Evolutionary conservation across 2,797 vertebrate species (phyloP), one percentile per base, ranked within the genome.

Genomic region (Mus spretus): DNA sequence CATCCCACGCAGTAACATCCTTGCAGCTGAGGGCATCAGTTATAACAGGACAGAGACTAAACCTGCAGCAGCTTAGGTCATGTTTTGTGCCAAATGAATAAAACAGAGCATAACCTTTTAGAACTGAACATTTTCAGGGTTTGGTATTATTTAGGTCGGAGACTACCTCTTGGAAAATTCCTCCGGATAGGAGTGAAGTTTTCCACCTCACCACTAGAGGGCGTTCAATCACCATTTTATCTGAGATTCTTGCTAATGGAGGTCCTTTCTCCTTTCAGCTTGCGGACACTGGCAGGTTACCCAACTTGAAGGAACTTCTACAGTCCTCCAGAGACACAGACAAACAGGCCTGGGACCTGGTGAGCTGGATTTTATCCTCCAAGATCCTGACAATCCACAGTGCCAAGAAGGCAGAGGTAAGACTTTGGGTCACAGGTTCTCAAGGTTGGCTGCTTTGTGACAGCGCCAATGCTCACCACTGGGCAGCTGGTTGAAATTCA

Each of bases 341-440:
- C 95, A 98, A 98, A 93, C 98, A 98, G 97, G 98, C 98, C 53
- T 98, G 99, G 98, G 99, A 99, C 92, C 99, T 99, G 20, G 96
- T 99, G 55, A 99, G 98, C 98, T 99, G 99, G 99, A 99, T 99
- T 96, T 99, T 99, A 7, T 99, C 99, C 19, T 99, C 99, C 37
- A 99, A 99, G 98, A 98, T 99, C 97, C 99, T 99, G 89, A 98
- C 98, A 89, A 98, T 99, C 96, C 99, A 99, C 96, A 99, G 99
- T 2, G 96, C 99, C 72, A 99, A 98, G 96, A 99, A 99, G 97
- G 98, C 99, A 20, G 99, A 99, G 99, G 99, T 99, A 90, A 97
- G 94, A 72, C 88, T 24, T 82, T 55, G 80, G 72, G 63, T 85
- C 59, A 28, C 59, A 34, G 82, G 77, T 65, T 77, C 55, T 88